These are phyloP conservation scores for Eristalis arbustorum DNA, from an alignment of 2,888 invertebrate species.

Conservation along the genomic window DNA sequence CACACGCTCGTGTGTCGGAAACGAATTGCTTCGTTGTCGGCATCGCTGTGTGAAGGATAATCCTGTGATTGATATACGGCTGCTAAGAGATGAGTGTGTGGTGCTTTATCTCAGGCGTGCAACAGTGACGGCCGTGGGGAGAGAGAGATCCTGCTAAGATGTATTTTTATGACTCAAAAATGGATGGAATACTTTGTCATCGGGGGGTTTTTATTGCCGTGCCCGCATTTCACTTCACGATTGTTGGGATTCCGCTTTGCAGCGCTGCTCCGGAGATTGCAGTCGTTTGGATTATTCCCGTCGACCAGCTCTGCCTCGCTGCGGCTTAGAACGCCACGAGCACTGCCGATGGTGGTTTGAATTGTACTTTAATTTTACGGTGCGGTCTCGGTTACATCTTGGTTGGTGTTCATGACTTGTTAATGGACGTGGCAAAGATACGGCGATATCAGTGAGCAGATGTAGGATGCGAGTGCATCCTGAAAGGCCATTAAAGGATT, in stretches of 20 bases:
- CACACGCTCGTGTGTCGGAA: conserved; percentile 22
- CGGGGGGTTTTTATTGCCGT: conserved; percentile 34
- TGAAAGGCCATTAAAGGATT: not conserved
- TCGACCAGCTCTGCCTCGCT: not conserved
- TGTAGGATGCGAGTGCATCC: not conserved
- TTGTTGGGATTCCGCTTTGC: conserved; percentile 15
- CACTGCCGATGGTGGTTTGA: not conserved
- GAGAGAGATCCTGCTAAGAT: conserved; percentile 10
- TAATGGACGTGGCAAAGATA: not conserved
- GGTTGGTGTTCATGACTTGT: conserved; percentile 13
- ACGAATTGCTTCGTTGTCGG: conserved; percentile 28
- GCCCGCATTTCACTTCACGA: conserved; percentile 34
- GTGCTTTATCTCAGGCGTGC: conserved; percentile 40
- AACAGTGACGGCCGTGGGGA: not conserved
- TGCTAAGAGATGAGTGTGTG: conserved; percentile 48
- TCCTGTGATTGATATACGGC: conserved; percentile 60
- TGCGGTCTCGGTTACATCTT: not conserved
- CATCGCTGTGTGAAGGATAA: conserved; percentile 43
- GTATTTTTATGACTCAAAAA: conserved; percentile 58
- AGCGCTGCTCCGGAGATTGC: conserved; percentile 12
- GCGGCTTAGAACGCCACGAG: not conserved
- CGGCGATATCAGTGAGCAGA: not conserved
- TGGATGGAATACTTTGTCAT: conserved; percentile 58
- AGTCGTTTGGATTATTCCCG: conserved; percentile 30
- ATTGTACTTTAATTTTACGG: conserved; percentile 24